Evolutionary conservation across 2,113 vertebrate species (phyloP).

Genomic region (Melanotaenia duboulayi): DNA sequence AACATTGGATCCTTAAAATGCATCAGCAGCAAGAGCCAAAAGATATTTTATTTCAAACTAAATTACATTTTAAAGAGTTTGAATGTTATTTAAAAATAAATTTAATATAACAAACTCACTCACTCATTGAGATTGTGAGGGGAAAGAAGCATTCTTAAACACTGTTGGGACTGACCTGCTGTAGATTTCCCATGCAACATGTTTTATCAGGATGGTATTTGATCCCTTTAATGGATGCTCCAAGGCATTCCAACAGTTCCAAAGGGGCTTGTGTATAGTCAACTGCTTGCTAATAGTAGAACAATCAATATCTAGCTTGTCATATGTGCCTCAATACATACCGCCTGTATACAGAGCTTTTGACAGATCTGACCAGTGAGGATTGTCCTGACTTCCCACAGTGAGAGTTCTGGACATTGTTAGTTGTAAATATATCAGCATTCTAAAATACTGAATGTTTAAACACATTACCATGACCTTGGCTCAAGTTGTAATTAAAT

Average conservation of each 20-base stretch:
- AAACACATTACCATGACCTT: neutral
- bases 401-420: neutral
- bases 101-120: constrained; percentile 8
- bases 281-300: constrained; percentile 30
- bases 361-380: too few relatives aligned
- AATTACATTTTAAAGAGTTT: constrained; percentile 1
- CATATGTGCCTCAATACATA: neutral
- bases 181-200: constrained; percentile 40
- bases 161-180: constrained; percentile 2
- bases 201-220: constrained; percentile 34
- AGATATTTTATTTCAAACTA: constrained; percentile 3
- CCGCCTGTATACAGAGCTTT: too few relatives aligned
- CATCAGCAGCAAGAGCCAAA: neutral
- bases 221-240: constrained; percentile 48
- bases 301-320: constrained; percentile 5
- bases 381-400: too few relatives aligned
- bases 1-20: neutral
- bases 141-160: constrained; percentile 9
- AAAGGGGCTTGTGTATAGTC: neutral
- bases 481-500: constrained; percentile 5
- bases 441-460: neutral
- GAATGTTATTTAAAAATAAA: constrained; percentile 10
- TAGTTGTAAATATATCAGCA: constrained; percentile 24
- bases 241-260: neutral
- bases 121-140: constrained; percentile 6